Percentiles rank a stretch among this genome's conserved stretches.
These are phyloP conservation scores for Plotosus lineatus DNA, from an alignment of 2,113 vertebrate species.

Conservation along the genomic window DNA sequence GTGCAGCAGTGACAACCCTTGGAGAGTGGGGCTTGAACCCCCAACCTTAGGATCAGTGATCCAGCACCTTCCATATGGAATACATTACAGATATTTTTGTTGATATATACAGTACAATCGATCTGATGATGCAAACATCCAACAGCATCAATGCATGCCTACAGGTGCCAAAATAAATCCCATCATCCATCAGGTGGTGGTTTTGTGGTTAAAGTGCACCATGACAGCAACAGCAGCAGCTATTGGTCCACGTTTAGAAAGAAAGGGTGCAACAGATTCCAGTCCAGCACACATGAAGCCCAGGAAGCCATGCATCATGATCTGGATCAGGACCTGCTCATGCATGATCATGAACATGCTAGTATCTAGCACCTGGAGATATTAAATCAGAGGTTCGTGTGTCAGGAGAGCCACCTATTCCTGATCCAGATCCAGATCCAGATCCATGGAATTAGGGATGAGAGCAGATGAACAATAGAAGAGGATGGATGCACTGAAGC, in stretches of 20 bases:
- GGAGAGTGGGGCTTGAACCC: no score
- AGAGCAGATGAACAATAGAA: slow-evolving; percentile 55
- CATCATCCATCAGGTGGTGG: neutral
- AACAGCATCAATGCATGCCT: no score
- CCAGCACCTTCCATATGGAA: no score
- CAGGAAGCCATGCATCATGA: slow-evolving; percentile 3
- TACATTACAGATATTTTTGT: neutral
- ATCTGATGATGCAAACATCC: neutral
- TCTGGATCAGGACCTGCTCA: neutral
- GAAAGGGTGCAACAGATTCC: neutral
- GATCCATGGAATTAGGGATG: slow-evolving; percentile 23
- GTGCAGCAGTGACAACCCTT: no score
- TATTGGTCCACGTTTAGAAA: slow-evolving; percentile 14
- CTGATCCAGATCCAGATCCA: neutral
- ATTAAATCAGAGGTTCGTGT: neutral
- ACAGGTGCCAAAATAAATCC: neutral
- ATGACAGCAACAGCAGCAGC: slow-evolving; percentile 11
- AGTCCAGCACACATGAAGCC: neutral
- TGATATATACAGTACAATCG: neutral
- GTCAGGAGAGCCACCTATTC: neutral
- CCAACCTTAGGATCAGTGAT: no score
- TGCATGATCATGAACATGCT: neutral
- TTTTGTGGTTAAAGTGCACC: neutral
- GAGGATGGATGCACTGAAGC: slow-evolving; percentile 41
- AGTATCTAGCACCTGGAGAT: neutral